phyloP scores from a whole-genome alignment of 2,888 invertebrate genomes.

The Scaptomyza parva region DNA sequence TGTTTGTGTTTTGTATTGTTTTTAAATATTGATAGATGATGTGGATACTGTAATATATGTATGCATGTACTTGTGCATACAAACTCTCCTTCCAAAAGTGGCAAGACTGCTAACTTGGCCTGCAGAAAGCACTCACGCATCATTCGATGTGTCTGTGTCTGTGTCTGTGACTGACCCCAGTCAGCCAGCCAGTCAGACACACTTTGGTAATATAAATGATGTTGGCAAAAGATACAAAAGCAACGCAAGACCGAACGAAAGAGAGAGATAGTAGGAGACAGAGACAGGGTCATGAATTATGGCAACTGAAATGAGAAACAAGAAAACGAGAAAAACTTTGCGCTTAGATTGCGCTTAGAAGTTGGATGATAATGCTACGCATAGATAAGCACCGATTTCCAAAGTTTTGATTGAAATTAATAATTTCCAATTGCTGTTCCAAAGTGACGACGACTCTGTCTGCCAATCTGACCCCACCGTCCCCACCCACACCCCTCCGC shows the following conservation, averaged over 20 bases:
- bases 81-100: not conserved
- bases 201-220: slow-evolving; percentile 60
- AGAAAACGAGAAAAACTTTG: slow-evolving; percentile 51
- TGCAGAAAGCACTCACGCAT: slow-evolving; percentile 9
- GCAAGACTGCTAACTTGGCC: slow-evolving; percentile 3
- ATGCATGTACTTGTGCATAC: not conserved
- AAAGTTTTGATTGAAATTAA: slow-evolving; percentile 78
- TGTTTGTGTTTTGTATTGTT: not conserved
- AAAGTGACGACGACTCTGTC: slow-evolving; percentile 30
- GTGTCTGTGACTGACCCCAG: slow-evolving; percentile 18
- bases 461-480: not conserved
- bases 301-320: slow-evolving; percentile 48
- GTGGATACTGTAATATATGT: not conserved
- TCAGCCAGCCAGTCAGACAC: slow-evolving; percentile 2
- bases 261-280: not conserved
- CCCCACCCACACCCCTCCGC: not conserved
- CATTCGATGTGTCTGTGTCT: not conserved
- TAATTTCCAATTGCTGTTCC: slow-evolving; percentile 71
- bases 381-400: slow-evolving; percentile 69
- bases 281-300: slow-evolving; percentile 35
- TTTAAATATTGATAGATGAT: slow-evolving; percentile 1
- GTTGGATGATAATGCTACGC: slow-evolving; percentile 56
- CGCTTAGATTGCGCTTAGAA: slow-evolving; percentile 57
- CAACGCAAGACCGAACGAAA: not conserved
- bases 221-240: slow-evolving; percentile 31